These are phyloP conservation scores for Pao palembangensis DNA, from an alignment of 2,113 vertebrate species.

Conservation along the genomic window DNA sequence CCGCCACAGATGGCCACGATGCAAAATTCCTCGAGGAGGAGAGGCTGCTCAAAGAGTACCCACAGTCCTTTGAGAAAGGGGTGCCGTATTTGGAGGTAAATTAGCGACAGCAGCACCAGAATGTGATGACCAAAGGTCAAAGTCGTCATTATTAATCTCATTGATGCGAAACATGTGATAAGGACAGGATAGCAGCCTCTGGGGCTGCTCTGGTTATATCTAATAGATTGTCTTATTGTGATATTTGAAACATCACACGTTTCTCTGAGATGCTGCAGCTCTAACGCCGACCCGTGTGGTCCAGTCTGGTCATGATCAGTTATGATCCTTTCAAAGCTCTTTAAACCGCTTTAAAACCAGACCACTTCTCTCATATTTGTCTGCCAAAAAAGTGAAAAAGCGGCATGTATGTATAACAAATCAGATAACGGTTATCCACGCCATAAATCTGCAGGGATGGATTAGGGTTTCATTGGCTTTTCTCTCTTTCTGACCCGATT, in stretches of 20 bases:
- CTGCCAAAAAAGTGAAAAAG: constrained; percentile 13
- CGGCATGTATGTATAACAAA: constrained; percentile 16
- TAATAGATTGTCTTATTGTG: background rate
- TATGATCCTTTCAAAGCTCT: constrained; percentile 11
- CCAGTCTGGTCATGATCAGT: constrained; percentile 11
- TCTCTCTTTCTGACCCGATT: constrained; percentile 18
- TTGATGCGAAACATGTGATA: background rate
- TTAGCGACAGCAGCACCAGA: too few species aligned
- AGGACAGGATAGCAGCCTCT: background rate
- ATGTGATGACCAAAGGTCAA: background rate
- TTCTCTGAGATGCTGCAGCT: background rate
- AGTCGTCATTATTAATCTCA: background rate
- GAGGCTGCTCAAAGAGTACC: constrained; percentile 85
- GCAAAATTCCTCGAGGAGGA: constrained; percentile 94
- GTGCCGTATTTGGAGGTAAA: constrained; percentile 90
- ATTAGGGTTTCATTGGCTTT: constrained; percentile 35
- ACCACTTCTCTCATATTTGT: constrained; percentile 2
- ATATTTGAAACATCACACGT: background rate
- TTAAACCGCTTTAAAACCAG: constrained; percentile 23
- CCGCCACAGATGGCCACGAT: constrained; percentile 86
- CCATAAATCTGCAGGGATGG: constrained; percentile 40
- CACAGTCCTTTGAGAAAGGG: constrained; percentile 91
- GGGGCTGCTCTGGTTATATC: background rate
- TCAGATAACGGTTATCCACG: constrained; percentile 16
- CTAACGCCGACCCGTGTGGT: background rate